Percentiles rank a stretch among this genome's conserved stretches.
Evolutionary conservation across 2,113 vertebrate genomes (phyloP).

Genomic region (Actenoides hombroni): DNA sequence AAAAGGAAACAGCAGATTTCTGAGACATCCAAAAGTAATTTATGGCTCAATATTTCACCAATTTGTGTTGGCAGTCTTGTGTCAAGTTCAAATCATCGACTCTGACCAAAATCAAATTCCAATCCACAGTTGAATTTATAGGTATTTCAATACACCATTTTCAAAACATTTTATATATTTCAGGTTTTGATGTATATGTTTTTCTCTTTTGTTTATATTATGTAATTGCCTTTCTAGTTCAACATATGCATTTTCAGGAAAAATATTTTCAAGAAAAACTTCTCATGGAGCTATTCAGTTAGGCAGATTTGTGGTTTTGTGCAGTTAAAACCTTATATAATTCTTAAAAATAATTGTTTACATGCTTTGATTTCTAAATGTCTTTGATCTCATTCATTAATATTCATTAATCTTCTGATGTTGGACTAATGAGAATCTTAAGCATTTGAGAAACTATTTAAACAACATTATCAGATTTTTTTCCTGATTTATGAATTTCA

Average conservation of each 20-base stretch:
- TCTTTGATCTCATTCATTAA: slow-evolving; percentile 82
- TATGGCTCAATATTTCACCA: background rate
- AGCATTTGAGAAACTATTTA: slow-evolving; percentile 68
- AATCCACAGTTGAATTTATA: background rate
- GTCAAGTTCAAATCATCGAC: background rate
- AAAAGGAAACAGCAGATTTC: background rate
- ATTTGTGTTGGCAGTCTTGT: background rate
- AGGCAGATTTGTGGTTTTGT: background rate
- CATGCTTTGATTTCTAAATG: slow-evolving; percentile 75
- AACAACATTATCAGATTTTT: slow-evolving; percentile 63
- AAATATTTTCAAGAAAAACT: slow-evolving; percentile 24
- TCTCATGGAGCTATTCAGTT: background rate
- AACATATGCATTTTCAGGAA: background rate
- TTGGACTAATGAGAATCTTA: slow-evolving; percentile 77
- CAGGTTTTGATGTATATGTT: background rate
- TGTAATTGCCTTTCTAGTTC: background rate
- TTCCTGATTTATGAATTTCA: slow-evolving; percentile 43
- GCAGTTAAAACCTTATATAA: slow-evolving; percentile 68
- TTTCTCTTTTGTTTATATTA: background rate
- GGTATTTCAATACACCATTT: background rate
- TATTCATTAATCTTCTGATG: slow-evolving; percentile 79
- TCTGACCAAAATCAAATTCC: background rate
- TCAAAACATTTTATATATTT: background rate
- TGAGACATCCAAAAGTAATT: background rate
- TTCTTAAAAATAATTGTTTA: slow-evolving; percentile 73